Evolutionary conservation across 2,113 vertebrate species (phyloP).

Genomic region (Etheostoma spectabile): DNA sequence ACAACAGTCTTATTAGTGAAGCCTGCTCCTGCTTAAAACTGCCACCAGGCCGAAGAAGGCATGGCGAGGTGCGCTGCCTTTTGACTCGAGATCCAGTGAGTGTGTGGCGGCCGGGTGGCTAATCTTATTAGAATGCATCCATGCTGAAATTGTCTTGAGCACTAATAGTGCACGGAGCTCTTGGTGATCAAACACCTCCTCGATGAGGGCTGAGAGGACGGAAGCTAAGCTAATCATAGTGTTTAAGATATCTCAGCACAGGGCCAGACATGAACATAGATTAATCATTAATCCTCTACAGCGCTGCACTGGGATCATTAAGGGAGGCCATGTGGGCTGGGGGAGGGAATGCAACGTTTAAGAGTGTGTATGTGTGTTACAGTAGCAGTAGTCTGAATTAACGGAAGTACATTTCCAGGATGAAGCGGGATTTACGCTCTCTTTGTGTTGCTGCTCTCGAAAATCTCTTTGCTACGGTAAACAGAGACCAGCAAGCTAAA

Average conservation of each 20-base stretch:
- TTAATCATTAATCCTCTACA: slow-evolving; percentile 64
- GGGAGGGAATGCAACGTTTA: slow-evolving; percentile 15
- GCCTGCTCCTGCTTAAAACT: slow-evolving; percentile 28
- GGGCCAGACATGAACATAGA: slow-evolving; percentile 57
- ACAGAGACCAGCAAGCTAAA: too few relatives aligned
- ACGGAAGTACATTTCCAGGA: too few relatives aligned
- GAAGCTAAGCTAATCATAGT: slow-evolving; percentile 73
- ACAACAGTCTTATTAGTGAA: slow-evolving; percentile 76
- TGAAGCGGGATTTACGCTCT: too few relatives aligned
- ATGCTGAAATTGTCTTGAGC: slow-evolving; percentile 67
- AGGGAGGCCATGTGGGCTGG: slow-evolving; percentile 35
- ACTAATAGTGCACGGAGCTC: slow-evolving; percentile 30
- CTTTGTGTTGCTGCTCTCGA: too few relatives aligned
- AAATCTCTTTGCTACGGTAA: too few relatives aligned
- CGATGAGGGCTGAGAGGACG: slow-evolving; percentile 70
- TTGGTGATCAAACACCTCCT: slow-evolving; percentile 75
- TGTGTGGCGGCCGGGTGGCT: slow-evolving; percentile 42
- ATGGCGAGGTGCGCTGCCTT: slow-evolving; percentile 11
- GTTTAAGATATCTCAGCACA: slow-evolving; percentile 64
- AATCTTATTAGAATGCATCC: slow-evolving; percentile 75
- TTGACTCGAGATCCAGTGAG: slow-evolving; percentile 33
- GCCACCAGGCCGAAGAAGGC: slow-evolving; percentile 8
- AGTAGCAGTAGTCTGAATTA: too few relatives aligned
- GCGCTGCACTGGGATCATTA: slow-evolving; percentile 49
- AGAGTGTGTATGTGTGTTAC: slow-evolving; percentile 27